Evolutionary conservation across 2,797 vertebrate species (phyloP).

Genomic region (Etheostoma perlongum): DNA sequence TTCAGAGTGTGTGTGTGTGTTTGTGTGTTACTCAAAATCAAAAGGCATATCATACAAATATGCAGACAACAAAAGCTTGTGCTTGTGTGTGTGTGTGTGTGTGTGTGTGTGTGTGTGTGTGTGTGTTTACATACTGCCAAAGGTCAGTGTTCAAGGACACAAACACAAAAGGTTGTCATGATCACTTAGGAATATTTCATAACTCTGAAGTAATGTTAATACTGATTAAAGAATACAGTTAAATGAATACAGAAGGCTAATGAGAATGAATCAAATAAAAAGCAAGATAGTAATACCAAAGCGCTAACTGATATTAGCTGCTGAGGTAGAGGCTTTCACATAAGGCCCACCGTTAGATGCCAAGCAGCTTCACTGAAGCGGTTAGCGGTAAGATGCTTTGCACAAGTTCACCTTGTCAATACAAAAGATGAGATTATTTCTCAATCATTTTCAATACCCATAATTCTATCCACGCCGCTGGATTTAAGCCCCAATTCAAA

Average conservation of each 20-base stretch:
- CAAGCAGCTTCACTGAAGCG: conserved; percentile 3
- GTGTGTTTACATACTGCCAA: conserved; percentile 11
- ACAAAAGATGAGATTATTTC: conserved; percentile 18
- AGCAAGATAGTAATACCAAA: neutral
- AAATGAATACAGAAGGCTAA: neutral
- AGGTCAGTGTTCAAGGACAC: conserved; percentile 32
- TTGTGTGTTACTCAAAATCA: conserved; percentile 22
- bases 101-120: neutral
- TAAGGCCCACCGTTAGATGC: neutral
- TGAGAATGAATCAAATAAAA: conserved; percentile 1
- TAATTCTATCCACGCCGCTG: neutral
- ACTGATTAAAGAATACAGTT: neutral
- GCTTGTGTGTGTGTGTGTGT: neutral
- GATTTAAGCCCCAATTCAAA: conserved; percentile 26
- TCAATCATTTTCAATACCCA: neutral
- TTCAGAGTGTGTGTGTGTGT: neutral
- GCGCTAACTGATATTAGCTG: neutral
- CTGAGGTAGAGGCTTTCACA: neutral
- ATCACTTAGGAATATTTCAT: conserved; percentile 7
- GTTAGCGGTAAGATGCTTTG: conserved; percentile 7
- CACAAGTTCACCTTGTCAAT: conserved; percentile 23
- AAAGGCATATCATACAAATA: conserved; percentile 14
- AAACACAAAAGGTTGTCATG: neutral
- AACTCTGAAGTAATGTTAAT: neutral
- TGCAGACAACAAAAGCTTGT: neutral